These are phyloP conservation scores for Habropoda laboriosa DNA, from an alignment of 1,140 invertebrate genomes.

Conservation along the genomic window DNA sequence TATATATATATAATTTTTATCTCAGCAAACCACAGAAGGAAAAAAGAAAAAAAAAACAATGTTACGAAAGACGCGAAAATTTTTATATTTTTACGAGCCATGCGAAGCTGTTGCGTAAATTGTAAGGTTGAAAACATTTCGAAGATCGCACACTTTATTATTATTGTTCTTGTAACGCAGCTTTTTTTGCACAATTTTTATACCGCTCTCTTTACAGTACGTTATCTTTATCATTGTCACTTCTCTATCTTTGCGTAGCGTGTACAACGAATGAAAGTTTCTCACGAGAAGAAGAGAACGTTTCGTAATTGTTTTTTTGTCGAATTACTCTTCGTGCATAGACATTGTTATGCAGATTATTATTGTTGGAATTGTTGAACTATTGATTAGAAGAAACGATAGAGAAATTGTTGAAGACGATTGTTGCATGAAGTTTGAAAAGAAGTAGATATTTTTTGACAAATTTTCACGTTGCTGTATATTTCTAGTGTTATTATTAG, in stretches of 20 bases:
- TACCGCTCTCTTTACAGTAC: background rate
- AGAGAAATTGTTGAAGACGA: background rate
- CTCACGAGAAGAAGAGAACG: background rate
- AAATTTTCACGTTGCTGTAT: slow-evolving; percentile 19
- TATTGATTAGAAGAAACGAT: background rate
- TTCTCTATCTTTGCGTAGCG: background rate
- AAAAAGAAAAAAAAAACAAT: too few relatives aligned
- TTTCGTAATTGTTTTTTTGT: background rate
- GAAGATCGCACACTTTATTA: background rate
- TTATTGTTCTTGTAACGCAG: background rate
- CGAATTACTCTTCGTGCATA: background rate
- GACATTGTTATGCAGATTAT: background rate
- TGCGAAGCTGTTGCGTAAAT: background rate
- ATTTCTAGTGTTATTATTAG: slow-evolving; percentile 1
- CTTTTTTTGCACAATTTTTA: background rate
- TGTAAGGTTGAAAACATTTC: background rate
- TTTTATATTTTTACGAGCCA: slow-evolving; percentile 27
- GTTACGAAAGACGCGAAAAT: too few relatives aligned
- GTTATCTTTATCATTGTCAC: background rate
- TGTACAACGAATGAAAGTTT: background rate
- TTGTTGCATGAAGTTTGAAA: background rate
- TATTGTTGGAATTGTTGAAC: background rate
- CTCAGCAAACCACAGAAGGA: too few relatives aligned
- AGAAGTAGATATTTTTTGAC: slow-evolving; percentile 30
- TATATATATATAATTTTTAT: background rate